These are phyloP conservation scores for Larimichthys polyactis DNA, from an alignment of 2,113 vertebrate genomes.

Conservation along the genomic window DNA sequence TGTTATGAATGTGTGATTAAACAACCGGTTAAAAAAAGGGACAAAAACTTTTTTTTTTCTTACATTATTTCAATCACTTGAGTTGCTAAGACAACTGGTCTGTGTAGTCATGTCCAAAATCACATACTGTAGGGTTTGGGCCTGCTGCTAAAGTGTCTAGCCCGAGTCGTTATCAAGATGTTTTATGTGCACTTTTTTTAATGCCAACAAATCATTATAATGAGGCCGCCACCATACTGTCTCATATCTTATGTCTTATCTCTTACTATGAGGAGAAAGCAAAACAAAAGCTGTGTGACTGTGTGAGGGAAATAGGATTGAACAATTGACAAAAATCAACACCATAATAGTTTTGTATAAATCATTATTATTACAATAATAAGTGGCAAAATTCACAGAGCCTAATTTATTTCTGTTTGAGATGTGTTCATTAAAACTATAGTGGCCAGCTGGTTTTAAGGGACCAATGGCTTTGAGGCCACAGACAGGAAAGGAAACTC, in stretches of 20 bases:
- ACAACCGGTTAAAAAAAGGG: constrained; percentile 6
- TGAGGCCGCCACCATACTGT: constrained; percentile 20
- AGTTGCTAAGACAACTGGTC: constrained; percentile 14
- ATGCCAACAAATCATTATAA: constrained; percentile 48
- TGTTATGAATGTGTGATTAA: constrained; percentile 90
- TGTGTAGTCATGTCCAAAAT: background rate
- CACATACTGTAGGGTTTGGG: background rate
- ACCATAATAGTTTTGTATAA: background rate
- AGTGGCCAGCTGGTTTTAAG: background rate
- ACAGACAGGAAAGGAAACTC: background rate
- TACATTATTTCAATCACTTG: background rate
- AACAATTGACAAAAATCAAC: background rate
- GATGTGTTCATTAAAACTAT: background rate
- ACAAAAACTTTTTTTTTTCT: background rate
- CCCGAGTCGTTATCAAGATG: background rate
- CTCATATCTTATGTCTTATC: background rate
- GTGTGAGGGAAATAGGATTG: background rate
- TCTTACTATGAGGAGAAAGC: background rate
- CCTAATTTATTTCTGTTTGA: background rate
- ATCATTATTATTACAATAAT: background rate
- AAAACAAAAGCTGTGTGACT: background rate
- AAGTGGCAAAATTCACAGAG: background rate
- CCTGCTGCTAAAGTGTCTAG: background rate
- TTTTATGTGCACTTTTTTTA: constrained; percentile 17
- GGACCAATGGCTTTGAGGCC: background rate